Percentiles rank a stretch among this genome's conserved stretches.
phyloP scores from a whole-genome alignment of 2,113 vertebrate species.

The Callionymus lyra region DNA sequence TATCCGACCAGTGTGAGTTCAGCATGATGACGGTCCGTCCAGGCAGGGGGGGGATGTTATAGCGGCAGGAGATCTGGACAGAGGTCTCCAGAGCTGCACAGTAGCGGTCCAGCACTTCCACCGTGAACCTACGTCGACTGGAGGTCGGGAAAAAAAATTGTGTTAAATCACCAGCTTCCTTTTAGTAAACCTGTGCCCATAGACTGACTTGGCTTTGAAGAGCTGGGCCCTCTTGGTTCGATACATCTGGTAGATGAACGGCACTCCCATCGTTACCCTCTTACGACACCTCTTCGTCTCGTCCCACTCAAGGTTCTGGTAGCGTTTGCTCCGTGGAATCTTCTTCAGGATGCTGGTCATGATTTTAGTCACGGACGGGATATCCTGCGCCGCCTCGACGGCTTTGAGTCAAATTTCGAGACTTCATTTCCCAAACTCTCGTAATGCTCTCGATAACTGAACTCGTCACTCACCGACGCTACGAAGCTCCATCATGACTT shows the following conservation, averaged over 20 bases:
- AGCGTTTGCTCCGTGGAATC: slow-evolving; percentile 34
- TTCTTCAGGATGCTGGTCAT: slow-evolving; percentile 50
- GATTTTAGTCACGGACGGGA: slow-evolving; percentile 19
- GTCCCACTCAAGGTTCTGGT: slow-evolving; percentile 15
- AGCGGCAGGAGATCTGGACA: slow-evolving; percentile 69
- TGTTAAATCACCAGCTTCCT: background rate
- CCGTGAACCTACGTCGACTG: slow-evolving; percentile 48
- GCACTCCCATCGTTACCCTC: slow-evolving; percentile 53
- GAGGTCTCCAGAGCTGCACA: slow-evolving; percentile 72
- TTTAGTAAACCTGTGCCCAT: background rate
- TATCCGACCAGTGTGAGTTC: fast-evolving
- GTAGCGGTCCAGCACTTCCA: slow-evolving; percentile 65
- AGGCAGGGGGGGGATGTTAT: slow-evolving; percentile 75
- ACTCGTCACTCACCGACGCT: slow-evolving; percentile 45
- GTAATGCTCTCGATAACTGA: no score
- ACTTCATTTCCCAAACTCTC: no score
- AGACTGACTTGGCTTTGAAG: slow-evolving; percentile 57
- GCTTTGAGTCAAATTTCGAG: no score
- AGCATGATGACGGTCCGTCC: slow-evolving; percentile 73
- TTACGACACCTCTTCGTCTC: slow-evolving; percentile 19
- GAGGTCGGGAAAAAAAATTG: slow-evolving; percentile 5
- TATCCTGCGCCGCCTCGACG: background rate
- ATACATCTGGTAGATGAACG: slow-evolving; percentile 61
- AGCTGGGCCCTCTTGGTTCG: slow-evolving; percentile 46
- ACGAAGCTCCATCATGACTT: slow-evolving; percentile 66